Base-by-base conservation (phyloP, 1,140 invertebrate genomes). In the Drosophila biarmipes region DNA sequence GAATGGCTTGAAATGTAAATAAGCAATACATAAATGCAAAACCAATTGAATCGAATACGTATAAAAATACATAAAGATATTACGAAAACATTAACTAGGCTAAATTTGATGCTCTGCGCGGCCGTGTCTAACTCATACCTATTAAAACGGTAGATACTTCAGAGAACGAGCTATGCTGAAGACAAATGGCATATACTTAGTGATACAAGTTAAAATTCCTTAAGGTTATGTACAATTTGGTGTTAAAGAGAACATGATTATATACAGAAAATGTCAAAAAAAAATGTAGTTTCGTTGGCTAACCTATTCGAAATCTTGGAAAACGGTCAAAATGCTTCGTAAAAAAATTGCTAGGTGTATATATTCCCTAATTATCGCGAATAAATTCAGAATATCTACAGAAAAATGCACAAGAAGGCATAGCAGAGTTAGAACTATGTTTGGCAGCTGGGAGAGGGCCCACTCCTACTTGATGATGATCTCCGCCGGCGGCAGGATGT, bases 401-500 rank as follows among this genome's bases (percentile, higher is more conserved):
- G 40, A 37, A 38, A 43, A 43, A 43, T 62, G 31, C 31, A 48
- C 37, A n/a, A 73, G 11, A 49, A 31, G 45, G 21, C 24, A 24
- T 24, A 24, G 24, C 3, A 24, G 10, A n/a, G 29, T 14, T 15
- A n/a, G 51, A 11, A 48, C 19, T 52, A 49, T 38, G 15, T 64
- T 43, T 71, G 48, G 27, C n/a, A 34, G 27, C 35, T 53, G 52
- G 21, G 43, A 35, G 7, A 29, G n/a, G 27, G 7, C 4, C 15
- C 15, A 40, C 67, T 56, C 24, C 38, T 69, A 93, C 17, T 92
- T 93, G 51, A 94, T 91, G 40, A 94, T 92, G 19, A 94, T 92
- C 45, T 93, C 82, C 0, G 93, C 92, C 8, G 92, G 93, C 6
- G 94, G 94, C 42, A 94, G 66, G 48, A 95, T 92, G 49, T 92